Percentiles rank a stretch among this genome's conserved stretches.
phyloP scores from a whole-genome alignment of 2,888 invertebrate genomes.

The Pristionchus maxplancki region DNA sequence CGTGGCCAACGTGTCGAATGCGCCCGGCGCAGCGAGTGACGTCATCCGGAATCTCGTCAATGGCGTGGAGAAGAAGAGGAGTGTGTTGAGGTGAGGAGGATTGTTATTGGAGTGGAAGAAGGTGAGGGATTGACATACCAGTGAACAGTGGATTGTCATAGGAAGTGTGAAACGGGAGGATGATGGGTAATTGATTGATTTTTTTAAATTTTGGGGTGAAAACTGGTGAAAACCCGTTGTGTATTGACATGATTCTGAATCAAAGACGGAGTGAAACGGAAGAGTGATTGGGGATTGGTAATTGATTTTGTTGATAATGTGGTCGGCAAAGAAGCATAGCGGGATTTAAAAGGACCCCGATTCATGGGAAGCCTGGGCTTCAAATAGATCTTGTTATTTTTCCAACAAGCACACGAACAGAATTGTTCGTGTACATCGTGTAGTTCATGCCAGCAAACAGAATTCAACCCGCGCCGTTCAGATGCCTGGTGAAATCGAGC shows the following conservation, averaged over 20 bases:
- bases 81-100: background rate
- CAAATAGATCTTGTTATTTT: too few relatives aligned
- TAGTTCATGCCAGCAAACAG: too few relatives aligned
- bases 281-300: background rate
- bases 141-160: background rate
- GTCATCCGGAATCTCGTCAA: constrained; percentile 5
- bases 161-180: background rate
- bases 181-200: background rate
- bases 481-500: background rate
- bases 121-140: background rate
- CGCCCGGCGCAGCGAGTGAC: background rate
- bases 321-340: too few relatives aligned
- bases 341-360: too few relatives aligned
- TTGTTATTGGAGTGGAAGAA: background rate
- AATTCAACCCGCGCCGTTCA: background rate
- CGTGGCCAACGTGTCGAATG: constrained; percentile 12
- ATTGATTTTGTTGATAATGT: too few relatives aligned
- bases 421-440: too few relatives aligned
- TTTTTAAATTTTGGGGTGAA: too few relatives aligned
- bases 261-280: background rate
- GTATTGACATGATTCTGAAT: too few relatives aligned
- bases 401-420: too few relatives aligned
- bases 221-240: too few relatives aligned
- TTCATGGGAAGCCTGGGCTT: too few relatives aligned
- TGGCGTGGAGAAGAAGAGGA: constrained; percentile 1